A percentile compares a stretch with the other conserved stretches of the same genome.
These are phyloP conservation scores for Argynnis bischoffii DNA, from an alignment of 2,888 invertebrate genomes.

Conservation along the genomic window DNA sequence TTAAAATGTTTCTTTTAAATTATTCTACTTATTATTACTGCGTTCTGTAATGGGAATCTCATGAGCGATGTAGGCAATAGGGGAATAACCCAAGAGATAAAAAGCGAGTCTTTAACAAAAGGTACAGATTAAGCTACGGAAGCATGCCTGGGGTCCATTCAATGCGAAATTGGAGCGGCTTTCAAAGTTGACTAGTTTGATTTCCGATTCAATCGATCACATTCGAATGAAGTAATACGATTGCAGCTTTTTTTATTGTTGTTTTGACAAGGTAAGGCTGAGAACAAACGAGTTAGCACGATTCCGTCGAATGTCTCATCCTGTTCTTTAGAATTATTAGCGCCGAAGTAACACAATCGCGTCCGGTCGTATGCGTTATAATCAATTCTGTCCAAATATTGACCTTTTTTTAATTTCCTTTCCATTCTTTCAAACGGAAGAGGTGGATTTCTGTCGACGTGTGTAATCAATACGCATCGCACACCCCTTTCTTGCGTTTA, in stretches of 20 bases:
- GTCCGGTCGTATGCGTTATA: slow-evolving; percentile 67
- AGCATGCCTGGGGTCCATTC: slow-evolving; percentile 56
- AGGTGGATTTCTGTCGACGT: slow-evolving; percentile 61
- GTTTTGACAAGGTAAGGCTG: slow-evolving; percentile 69
- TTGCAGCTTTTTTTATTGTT: slow-evolving; percentile 47
- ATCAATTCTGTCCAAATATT: slow-evolving; percentile 80
- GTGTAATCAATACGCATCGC: slow-evolving; percentile 65
- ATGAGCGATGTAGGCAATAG: slow-evolving; percentile 1
- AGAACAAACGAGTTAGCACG: slow-evolving; percentile 69
- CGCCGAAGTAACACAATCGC: slow-evolving; percentile 63
- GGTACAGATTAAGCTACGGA: slow-evolving; percentile 50
- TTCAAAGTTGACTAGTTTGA: slow-evolving; percentile 57
- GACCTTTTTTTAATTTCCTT: slow-evolving; percentile 75
- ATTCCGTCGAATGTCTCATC: slow-evolving; percentile 76
- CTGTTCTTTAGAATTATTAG: slow-evolving; percentile 74
- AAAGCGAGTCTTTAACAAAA: slow-evolving; percentile 33
- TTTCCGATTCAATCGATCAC: slow-evolving; percentile 68
- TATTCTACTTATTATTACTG: not conserved
- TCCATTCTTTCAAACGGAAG: slow-evolving; percentile 63
- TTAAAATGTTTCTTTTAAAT: not conserved
- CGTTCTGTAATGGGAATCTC: slow-evolving; percentile 14
- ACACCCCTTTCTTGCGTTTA: slow-evolving; percentile 53
- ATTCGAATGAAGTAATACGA: slow-evolving; percentile 50
- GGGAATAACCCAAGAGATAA: slow-evolving; percentile 16
- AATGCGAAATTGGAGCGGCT: slow-evolving; percentile 55